Evolutionary conservation across 2,888 invertebrate species (phyloP).

Genomic region (Megalurothrips usitatus): DNA sequence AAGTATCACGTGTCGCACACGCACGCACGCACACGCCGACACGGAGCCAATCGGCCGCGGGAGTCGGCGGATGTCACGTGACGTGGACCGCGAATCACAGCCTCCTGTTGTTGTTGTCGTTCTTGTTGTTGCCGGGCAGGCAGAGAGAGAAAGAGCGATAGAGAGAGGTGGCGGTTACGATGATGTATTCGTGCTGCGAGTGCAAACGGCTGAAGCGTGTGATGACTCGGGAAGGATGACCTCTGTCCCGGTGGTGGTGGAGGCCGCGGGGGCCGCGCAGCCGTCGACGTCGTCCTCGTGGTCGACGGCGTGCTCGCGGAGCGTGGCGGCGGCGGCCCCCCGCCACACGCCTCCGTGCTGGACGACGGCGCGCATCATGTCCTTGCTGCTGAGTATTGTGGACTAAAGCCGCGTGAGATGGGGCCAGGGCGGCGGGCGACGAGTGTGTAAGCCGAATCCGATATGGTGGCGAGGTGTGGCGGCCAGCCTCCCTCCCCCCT

Average conservation of each 20-base stretch:
- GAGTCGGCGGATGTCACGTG: no score
- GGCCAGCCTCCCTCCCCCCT: neutral
- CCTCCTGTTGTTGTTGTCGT: no score
- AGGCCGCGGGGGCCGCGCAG: no score
- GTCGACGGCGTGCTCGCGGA: no score
- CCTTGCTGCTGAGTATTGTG: neutral
- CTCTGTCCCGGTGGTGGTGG: no score
- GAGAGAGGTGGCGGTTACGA: neutral
- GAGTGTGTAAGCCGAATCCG: neutral
- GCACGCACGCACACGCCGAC: neutral
- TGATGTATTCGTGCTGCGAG: no score
- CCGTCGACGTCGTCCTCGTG: no score
- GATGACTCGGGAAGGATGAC: no score
- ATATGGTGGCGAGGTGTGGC: neutral
- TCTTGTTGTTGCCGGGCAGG: no score
- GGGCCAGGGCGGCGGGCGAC: no score
- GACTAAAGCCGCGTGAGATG: neutral
- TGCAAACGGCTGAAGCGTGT: neutral
- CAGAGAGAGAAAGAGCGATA: neutral
- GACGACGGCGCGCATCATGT: neutral
- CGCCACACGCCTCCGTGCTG: neutral
- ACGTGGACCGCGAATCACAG: no score
- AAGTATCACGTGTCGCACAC: neutral
- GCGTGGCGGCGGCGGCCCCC: no score
- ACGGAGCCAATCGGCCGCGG: neutral